Percentiles rank a stretch among this genome's conserved stretches.
Conservation (phyloP, 2,797 vertebrate genomes). For the Loris lydekkerianus region DNA sequence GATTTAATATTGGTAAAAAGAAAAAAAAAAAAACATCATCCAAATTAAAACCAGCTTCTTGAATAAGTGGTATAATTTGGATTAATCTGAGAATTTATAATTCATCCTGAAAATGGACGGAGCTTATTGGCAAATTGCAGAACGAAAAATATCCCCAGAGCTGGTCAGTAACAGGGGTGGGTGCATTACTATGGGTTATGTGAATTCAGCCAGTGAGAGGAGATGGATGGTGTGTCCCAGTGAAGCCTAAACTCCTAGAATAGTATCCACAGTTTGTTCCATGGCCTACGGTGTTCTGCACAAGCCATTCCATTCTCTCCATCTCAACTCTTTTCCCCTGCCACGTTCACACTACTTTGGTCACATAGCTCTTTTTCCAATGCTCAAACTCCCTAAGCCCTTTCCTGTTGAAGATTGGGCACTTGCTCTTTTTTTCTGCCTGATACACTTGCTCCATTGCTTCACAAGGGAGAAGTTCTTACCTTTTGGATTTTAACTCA, state of each 20-base stretch:
- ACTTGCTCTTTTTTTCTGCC: background rate
- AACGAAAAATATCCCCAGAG: background rate
- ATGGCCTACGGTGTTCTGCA: background rate
- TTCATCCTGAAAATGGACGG: slow-evolving; percentile 14
- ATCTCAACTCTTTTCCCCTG: background rate
- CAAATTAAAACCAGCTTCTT: slow-evolving; percentile 52
- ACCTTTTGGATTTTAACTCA: slow-evolving; percentile 1
- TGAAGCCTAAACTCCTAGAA: background rate
- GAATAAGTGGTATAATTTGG: slow-evolving; percentile 2
- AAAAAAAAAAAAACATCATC: background rate
- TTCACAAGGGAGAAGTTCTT: background rate
- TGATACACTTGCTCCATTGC: background rate
- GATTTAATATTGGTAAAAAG: too few species aligned
- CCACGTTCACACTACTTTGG: background rate
- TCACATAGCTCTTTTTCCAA: background rate
- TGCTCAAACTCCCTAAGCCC: background rate
- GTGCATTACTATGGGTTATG: background rate
- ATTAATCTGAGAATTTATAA: background rate
- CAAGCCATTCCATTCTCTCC: background rate
- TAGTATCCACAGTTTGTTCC: background rate
- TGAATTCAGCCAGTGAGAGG: background rate
- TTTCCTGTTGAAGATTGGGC: background rate
- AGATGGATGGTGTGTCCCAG: background rate
- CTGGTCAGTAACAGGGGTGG: background rate
- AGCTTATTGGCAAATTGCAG: slow-evolving; percentile 1